These are phyloP conservation scores for Dryomyza anilis DNA, from an alignment of 2,888 invertebrate species.

Conservation along the genomic window DNA sequence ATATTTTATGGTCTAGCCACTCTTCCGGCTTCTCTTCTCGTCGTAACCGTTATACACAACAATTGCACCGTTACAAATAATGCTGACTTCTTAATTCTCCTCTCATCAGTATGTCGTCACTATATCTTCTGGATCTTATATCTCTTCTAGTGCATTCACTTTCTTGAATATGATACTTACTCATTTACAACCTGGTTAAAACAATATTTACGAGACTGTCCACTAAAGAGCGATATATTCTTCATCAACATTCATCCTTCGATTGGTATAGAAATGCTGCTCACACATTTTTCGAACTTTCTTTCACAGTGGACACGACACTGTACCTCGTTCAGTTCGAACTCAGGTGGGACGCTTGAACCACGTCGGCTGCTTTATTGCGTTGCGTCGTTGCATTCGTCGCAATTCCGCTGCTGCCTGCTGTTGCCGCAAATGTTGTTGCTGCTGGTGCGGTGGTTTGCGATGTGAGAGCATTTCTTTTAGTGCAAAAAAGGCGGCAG, in stretches of 20 bases:
- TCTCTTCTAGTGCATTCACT: too few relatives aligned
- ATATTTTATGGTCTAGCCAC: too few relatives aligned
- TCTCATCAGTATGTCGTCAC: too few relatives aligned
- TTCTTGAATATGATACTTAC: too few relatives aligned
- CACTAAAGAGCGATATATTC: too few relatives aligned
- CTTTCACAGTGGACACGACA: conserved; percentile 10
- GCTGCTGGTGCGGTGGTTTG: conserved; percentile 46
- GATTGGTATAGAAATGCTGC: conserved; percentile 15
- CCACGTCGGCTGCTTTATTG: conserved; percentile 21
- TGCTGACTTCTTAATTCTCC: too few relatives aligned
- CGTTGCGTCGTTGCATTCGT: conserved; percentile 1
- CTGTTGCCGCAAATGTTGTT: conserved; percentile 30
- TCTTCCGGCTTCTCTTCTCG: too few relatives aligned
- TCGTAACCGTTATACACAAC: too few relatives aligned
- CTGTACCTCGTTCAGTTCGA: background rate
- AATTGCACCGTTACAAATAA: too few relatives aligned
- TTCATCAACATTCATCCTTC: background rate
- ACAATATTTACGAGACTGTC: too few relatives aligned
- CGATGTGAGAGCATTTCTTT: conserved; percentile 61
- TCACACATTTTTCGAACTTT: conserved; percentile 5
- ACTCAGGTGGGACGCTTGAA: conserved; percentile 45
- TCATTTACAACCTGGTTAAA: too few relatives aligned
- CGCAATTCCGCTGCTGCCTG: conserved; percentile 24
- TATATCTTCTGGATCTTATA: too few relatives aligned
- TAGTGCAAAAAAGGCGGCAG: conserved; percentile 62